Evolutionary conservation across 2,888 invertebrate genomes (phyloP).

Genomic region (Clitarchus hookeri): DNA sequence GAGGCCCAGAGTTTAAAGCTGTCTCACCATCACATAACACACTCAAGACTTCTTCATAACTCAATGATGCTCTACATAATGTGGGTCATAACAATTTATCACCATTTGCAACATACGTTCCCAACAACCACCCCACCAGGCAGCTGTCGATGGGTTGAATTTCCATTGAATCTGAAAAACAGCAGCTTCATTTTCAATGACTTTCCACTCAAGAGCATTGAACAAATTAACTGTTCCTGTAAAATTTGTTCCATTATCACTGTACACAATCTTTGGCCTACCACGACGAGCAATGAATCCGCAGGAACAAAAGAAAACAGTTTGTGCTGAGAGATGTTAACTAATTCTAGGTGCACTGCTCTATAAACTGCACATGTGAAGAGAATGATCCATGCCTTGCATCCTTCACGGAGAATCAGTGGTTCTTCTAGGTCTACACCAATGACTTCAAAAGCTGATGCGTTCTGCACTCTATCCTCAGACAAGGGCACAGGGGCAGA

Average conservation of each 20-base stretch:
- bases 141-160: slow-evolving; percentile 52
- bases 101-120: slow-evolving; percentile 52
- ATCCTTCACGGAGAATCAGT: slow-evolving; percentile 44
- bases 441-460: slow-evolving; percentile 48
- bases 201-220: background rate
- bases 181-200: background rate
- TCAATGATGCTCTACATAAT: slow-evolving; percentile 49
- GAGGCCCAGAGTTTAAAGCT: slow-evolving; percentile 50
- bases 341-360: slow-evolving; percentile 52
- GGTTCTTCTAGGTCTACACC: slow-evolving; percentile 49
- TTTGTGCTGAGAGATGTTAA: slow-evolving; percentile 47
- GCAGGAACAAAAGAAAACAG: slow-evolving; percentile 48
- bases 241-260: slow-evolving; percentile 11
- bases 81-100: slow-evolving; percentile 49
- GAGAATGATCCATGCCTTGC: slow-evolving; percentile 50
- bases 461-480: slow-evolving; percentile 32
- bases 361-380: slow-evolving; percentile 53
- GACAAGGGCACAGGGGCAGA: background rate
- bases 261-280: slow-evolving; percentile 45
- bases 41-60: slow-evolving; percentile 48
- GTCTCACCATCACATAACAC: slow-evolving; percentile 49
- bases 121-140: slow-evolving; percentile 56
- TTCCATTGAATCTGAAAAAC: background rate
- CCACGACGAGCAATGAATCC: slow-evolving; percentile 50
- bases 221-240: background rate